Base-by-base conservation (phyloP, 2,797 vertebrate genomes). In the Clarias platycephalus region DNA sequence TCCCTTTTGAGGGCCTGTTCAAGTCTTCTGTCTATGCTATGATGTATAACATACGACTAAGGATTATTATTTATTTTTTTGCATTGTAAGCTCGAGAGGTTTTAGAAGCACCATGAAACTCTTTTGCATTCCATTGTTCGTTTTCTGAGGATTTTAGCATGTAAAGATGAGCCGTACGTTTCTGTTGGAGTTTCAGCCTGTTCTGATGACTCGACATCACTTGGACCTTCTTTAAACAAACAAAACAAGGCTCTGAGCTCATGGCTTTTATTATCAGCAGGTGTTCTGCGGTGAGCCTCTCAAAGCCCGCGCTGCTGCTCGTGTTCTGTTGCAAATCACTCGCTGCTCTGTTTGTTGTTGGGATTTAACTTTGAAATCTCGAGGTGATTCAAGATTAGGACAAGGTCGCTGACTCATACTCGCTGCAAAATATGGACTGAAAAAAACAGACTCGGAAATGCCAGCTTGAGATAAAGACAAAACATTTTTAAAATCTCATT, bases 261-360 rank as follows among this genome's bases (percentile, higher is more conserved):
- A 78, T 63, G 80, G 57, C 55, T 82, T 85, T 83, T 83, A 86
- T 82, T 64, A 86, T 71, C 74, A 71, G 44, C 85, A 85, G 84
- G 84, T 85, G 84, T 76, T 62, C 9, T 60, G 55, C 62, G 80
- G 80, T 68, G 79, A 81, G 55, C 72, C 72, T 60, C 34, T 77
- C 8, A 22, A 37, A 44, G 68, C 22, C 22, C 7, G 62, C 60
- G 49, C 22, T 49, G 62, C 84, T 44, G 18, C 13, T 63, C 24
- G 75, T 1, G 74, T 58, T 70, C 76, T 75, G 70, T 67, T 81
- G 62, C 62, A 60, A 77, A 82, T 81, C 34, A 49, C 62, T 60
- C 37, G 4, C 80, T 63, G 13, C 15, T 49, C 72, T 77, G 80
- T 76, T 83, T 64, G 66, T 40, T 80, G 22, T 80, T 71, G 66